Base-by-base conservation (phyloP, 2,888 invertebrate genomes). In the Pyrochroa serraticornis region DNA sequence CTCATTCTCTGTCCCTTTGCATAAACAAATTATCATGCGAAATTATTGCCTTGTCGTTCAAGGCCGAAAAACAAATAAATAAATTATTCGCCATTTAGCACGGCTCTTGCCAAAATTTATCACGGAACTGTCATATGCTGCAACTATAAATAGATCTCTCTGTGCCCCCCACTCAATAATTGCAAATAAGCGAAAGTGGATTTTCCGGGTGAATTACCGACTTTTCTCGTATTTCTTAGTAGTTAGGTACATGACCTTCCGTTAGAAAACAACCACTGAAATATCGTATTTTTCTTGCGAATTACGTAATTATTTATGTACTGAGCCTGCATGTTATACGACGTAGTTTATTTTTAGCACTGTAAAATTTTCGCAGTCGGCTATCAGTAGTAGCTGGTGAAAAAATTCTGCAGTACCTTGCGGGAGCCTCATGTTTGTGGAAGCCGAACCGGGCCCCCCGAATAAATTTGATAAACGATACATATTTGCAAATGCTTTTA, bases 21-120 rank as follows among this genome's bases (percentile, higher is more conserved):
- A 50, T 39, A 56, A 56, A 56, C 44, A 55, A 44, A 39, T 50
- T 51, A 57, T 38, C 12, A 10, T 58, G 58, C 54, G 54, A 60
- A 53, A 59, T 50, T 42, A 49, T 39, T 41, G 30, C 41, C 22
- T 10, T 38, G 30, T 47, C 38, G 57, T 50, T 51, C 65, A 65
- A 65, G 65, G 65, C 44, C 47, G 50, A 65, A 65, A 63, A 65
- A 65, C 65, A 65, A 52, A 65, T 63, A 61, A 65, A 65, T 56
- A 60, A 63, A 54, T 59, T 58, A 58, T 58, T 60, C 51, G 57
- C 55, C 41, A 48, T 60, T 61, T 56, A 58, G 53, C 55, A 39
- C 37, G 55, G 44, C 48, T 45, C 36, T 49, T 59, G 59, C 63
- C 55, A 63, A 63, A 63, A 63, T 61, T 57, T 47, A 50, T 39